These are phyloP conservation scores for Drosophila merina DNA, from an alignment of 2,888 invertebrate species.

Conservation along the genomic window DNA sequence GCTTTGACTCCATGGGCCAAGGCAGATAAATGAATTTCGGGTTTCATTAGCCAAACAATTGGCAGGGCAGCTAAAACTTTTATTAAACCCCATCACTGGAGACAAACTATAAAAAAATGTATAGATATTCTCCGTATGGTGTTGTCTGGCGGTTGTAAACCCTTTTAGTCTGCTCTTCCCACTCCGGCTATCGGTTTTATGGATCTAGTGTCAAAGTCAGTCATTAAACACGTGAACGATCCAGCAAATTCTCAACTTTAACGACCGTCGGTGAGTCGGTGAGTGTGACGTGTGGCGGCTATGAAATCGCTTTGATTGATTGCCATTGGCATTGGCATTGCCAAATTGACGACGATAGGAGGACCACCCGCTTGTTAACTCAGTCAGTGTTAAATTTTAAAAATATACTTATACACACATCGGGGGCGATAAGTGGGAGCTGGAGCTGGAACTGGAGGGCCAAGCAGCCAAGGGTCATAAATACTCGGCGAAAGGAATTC, in stretches of 20 bases:
- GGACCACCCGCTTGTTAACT: slow-evolving; percentile 39
- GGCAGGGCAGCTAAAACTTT: slow-evolving; percentile 1
- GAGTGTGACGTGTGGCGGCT: slow-evolving; percentile 30
- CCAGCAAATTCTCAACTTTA: slow-evolving; percentile 20
- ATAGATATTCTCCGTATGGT: not conserved
- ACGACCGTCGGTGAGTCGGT: slow-evolving; percentile 18
- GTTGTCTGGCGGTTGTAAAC: not conserved
- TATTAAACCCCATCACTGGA: not conserved
- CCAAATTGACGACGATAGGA: slow-evolving; percentile 40
- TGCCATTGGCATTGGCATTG: slow-evolving; percentile 38
- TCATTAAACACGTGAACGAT: slow-evolving; percentile 36
- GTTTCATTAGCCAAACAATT: slow-evolving; percentile 9
- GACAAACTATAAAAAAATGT: slow-evolving; percentile 3
- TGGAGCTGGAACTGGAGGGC: slow-evolving; percentile 51
- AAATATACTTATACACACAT: slow-evolving; percentile 38
- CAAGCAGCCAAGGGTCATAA: slow-evolving; percentile 54
- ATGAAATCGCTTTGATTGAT: slow-evolving; percentile 49
- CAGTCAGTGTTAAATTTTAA: slow-evolving; percentile 58
- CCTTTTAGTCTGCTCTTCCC: not conserved
- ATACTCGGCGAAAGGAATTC: slow-evolving; percentile 42
- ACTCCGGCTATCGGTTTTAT: slow-evolving; percentile 10
- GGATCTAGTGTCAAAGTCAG: slow-evolving; percentile 27
- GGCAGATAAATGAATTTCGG: slow-evolving; percentile 29
- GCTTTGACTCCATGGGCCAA: slow-evolving; percentile 20
- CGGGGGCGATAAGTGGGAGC: slow-evolving; percentile 40